Evolutionary conservation across 2,797 vertebrate genomes (phyloP).

Genomic region (Muscicapa striata): DNA sequence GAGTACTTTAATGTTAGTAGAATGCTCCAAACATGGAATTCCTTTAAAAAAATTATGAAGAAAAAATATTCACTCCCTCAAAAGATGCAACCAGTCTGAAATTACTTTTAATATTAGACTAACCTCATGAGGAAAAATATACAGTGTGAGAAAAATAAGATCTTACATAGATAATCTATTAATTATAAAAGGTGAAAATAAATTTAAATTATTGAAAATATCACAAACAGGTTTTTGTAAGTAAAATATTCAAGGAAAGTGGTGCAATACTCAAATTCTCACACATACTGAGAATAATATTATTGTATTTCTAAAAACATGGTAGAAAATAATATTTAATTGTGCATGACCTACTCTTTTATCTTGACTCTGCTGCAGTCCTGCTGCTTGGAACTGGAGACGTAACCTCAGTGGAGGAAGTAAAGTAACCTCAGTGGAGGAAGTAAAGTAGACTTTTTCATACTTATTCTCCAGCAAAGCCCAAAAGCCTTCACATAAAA

Average conservation of each 20-base stretch:
- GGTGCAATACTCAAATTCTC: not conserved
- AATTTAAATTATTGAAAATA: not conserved
- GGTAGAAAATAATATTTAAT: slow-evolving; percentile 45
- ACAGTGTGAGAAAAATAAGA: not conserved
- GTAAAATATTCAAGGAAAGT: not conserved
- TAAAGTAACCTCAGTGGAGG: slow-evolving; percentile 4
- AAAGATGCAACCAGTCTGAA: not conserved
- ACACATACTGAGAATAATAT: not conserved
- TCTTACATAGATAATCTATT: not conserved
- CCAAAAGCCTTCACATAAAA: slow-evolving; percentile 5
- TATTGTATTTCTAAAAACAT: not conserved
- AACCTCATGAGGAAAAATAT: not conserved
- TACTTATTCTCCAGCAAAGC: not conserved
- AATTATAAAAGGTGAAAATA: not conserved
- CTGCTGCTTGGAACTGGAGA: not conserved
- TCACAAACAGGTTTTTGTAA: not conserved
- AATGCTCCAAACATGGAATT: not conserved
- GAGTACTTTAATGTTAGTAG: not conserved
- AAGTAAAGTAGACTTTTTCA: slow-evolving; percentile 18
- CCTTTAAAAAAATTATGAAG: not conserved
- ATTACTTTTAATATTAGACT: not conserved
- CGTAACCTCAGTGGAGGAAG: slow-evolving; percentile 13
- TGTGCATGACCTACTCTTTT: slow-evolving; percentile 19
- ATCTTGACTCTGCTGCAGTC: slow-evolving; percentile 3
- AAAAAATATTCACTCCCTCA: not conserved